Conservation (phyloP, 1,140 invertebrate genomes). For the Pissodes strobi region DNA sequence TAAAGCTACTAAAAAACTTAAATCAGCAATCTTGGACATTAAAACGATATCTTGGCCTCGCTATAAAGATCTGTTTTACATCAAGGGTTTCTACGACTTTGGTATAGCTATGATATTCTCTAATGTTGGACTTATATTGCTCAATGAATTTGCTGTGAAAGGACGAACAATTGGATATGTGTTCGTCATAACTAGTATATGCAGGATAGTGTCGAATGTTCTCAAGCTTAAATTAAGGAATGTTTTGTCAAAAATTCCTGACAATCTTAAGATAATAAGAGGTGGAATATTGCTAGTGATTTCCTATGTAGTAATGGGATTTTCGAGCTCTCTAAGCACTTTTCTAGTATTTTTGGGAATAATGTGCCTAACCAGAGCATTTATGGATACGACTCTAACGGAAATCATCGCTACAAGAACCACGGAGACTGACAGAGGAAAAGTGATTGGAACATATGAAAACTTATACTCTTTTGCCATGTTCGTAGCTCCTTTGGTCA, state of each 20-base stretch:
- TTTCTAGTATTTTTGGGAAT: conserved; percentile 20
- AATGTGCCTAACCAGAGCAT: conserved; percentile 15
- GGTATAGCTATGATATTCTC: conserved; percentile 10
- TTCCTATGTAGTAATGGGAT: conserved; percentile 29
- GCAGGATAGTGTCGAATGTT: conserved; percentile 6
- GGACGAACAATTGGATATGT: conserved; percentile 32
- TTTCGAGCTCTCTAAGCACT: conserved; percentile 19
- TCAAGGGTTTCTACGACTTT: conserved; percentile 28
- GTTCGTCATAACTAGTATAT: conserved; percentile 23
- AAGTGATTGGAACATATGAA: conserved; percentile 33
- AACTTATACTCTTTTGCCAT: conserved; percentile 8
- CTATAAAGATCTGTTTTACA: conserved; percentile 22
- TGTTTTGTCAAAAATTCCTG: conserved; percentile 27
- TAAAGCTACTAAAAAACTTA: conserved; percentile 12
- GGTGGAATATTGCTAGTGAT: conserved; percentile 10
- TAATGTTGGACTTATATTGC: conserved; percentile 14
- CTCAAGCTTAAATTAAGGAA: conserved; percentile 22
- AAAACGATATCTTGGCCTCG: conserved; percentile 24
- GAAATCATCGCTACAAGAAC: conserved; percentile 27
- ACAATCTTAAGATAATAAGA: conserved; percentile 27
- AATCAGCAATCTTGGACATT: conserved; percentile 21
- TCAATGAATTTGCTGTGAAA: conserved; percentile 14
- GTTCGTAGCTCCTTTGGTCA: conserved; percentile 27
- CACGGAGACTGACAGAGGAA: conserved; percentile 29
- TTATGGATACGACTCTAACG: conserved; percentile 30